phyloP scores from a whole-genome alignment of 1,140 invertebrate species.

The Medauroidea extradentata region DNA sequence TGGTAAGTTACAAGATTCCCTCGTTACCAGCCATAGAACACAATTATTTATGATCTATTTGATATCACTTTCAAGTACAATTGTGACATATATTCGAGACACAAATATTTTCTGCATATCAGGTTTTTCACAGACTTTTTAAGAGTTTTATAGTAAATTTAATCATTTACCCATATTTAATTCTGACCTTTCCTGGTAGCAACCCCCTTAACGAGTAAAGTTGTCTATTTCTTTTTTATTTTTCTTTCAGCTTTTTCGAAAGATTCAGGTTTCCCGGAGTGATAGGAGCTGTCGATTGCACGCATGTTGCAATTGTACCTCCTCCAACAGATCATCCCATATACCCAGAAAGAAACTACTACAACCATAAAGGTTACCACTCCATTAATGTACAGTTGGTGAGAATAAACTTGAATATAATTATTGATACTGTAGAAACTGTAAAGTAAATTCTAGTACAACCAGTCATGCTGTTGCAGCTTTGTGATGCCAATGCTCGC shows the following conservation, averaged over 20 bases:
- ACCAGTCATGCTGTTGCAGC: not conserved
- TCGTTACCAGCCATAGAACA: too few relatives aligned
- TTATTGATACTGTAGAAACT: not conserved
- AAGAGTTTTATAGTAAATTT: not conserved
- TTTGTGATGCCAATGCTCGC: not conserved
- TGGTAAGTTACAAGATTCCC: not conserved
- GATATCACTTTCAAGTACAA: too few relatives aligned
- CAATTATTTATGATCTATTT: too few relatives aligned
- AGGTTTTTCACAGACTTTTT: not conserved
- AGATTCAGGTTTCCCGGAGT: constrained; percentile 15
- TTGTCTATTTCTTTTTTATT: not conserved
- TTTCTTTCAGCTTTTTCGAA: not conserved
- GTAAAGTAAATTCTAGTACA: not conserved
- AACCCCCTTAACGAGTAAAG: not conserved
- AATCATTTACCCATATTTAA: not conserved
- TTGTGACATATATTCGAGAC: too few relatives aligned
- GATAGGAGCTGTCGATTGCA: constrained; percentile 9
- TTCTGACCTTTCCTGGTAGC: too few relatives aligned
- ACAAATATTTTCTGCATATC: not conserved
- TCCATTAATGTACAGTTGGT: constrained; percentile 18
- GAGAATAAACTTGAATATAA: not conserved
- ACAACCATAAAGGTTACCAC: constrained; percentile 14
- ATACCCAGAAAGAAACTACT: constrained; percentile 9
- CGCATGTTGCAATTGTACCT: constrained; percentile 8
- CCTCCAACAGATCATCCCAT: constrained; percentile 5